Conservation (phyloP, 2,113 vertebrate species). For the Coracopsis vasa region DNA sequence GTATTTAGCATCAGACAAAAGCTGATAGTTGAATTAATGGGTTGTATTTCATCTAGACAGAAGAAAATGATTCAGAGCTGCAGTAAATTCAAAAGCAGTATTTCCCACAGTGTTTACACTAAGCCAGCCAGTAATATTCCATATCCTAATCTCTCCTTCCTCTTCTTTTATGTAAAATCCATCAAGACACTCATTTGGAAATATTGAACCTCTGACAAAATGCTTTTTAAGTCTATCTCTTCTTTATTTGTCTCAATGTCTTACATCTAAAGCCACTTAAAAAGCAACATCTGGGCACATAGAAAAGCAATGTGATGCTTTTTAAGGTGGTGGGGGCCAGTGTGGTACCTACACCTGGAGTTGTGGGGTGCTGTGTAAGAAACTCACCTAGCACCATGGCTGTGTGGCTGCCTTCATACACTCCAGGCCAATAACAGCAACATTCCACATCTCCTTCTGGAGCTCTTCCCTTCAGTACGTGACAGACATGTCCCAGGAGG, state of each 20-base stretch:
- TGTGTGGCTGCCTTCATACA: fast-evolving
- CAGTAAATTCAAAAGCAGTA: background rate
- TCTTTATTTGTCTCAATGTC: background rate
- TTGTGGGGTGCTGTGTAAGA: background rate
- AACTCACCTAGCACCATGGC: fast-evolving
- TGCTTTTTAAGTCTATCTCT: background rate
- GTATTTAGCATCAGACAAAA: background rate
- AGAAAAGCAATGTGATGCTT: background rate
- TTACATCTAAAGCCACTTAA: background rate
- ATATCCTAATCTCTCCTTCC: background rate
- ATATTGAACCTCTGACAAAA: background rate
- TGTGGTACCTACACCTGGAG: background rate
- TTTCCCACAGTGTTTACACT: background rate
- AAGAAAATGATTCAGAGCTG: background rate
- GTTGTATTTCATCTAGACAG: background rate
- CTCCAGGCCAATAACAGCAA: background rate
- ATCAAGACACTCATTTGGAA: background rate
- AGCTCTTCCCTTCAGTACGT: background rate
- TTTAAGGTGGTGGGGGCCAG: background rate
- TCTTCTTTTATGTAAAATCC: background rate
- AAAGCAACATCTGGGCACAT: background rate
- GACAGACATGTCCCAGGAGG: background rate
- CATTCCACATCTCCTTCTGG: background rate
- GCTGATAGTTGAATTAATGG: background rate
- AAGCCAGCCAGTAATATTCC: background rate